Evolutionary conservation across 2,113 vertebrate species (phyloP), one percentile per base, ranked within the genome.

Genomic region (Machaerirhynchus nigripectus): DNA sequence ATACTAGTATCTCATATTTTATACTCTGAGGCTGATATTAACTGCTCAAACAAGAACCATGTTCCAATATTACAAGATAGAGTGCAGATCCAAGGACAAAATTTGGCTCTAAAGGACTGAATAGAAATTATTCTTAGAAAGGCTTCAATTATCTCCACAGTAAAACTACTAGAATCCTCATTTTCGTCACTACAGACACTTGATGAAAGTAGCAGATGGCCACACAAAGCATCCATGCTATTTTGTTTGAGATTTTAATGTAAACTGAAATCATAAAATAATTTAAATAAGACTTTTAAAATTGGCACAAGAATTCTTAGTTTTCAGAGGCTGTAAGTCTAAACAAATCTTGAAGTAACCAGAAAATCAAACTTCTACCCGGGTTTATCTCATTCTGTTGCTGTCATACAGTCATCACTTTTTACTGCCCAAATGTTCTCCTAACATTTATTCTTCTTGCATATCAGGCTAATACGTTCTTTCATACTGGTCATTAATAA

Each of bases 111-210:
- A 53, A 97, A 96, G 94, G 93, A 94, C 71, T 96, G 96, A 98
- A 98, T 97, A 97, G 97, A 97, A 98, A 97, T 98, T 97, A 97
- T 97, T 97, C 97, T 97, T 97, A 96, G 97, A 97, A 98, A 97
- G 95, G 96, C 95, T 96, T 97, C 97, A 97, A 96, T 98, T 97
- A 97, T 96, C 92, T 97, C 96, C 74, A 89, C 81, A 96, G 91
- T 80, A 91, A 97, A 97, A 96, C 95, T 97, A 97, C 96, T 95
- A 97, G 91, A 94, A 93, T 97, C 91, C 96, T 98, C 96, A 96
- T 93, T 97, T 97, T 96, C 87, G 91, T 97, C 96, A 95, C 95
- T 97, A 86, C 96, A 95, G 94, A 97, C 82, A 85, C 95, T 97
- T 97, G 95, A 95, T 92, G 96, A 97, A 96, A 96, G 96, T 96